Base-by-base conservation (phyloP, 2,888 invertebrate genomes). In the Agrilus cyanescens region DNA sequence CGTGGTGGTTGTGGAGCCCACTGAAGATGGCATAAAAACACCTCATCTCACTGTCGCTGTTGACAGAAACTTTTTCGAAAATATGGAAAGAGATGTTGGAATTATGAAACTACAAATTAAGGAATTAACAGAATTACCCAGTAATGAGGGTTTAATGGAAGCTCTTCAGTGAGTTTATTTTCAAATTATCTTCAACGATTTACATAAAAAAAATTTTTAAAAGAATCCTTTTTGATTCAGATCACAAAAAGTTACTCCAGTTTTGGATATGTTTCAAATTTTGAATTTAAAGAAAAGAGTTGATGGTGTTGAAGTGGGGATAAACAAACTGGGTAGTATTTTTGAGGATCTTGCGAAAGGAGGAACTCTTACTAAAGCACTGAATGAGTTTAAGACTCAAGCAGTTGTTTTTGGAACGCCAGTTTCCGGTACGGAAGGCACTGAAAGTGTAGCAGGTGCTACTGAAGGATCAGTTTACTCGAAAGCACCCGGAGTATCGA, bases 261-360 rank as follows among this genome's bases (percentile, higher is more conserved):
- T 76, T 0, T 67, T 73, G 12, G 80, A 80, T 44, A 75, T 81
- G 73, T 80, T 79, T 73, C 77, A 77, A 47, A 70, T 74, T 13
- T 61, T 81, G 42, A 77, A 74, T 49, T 67, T 81, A 1, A 71
- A 73, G 1, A 79, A 81, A 48, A 69, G 82, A 30, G 58, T 82
- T 45, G 80, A 81, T 37, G 78, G 77, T 0, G 70, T 72, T 4
- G 82, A 82, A 55, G 62, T 67, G 31, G 76, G 74, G 14, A 72
- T 82, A 38, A 63, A 67, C 13, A 80, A 79, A 58, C 60, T 80
- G n/a, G 74, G 75, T 38, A 72, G 72, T 0, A 65, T 79, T 49
- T 63, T 79, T 5, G 73, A 78, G 56, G 76, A 77, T 48, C 53
- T 78, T 12, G 73, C 74, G 12, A 61, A 59, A 31, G 25, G 25